phyloP scores from a whole-genome alignment of 2,888 invertebrate genomes.

The Drosophila lutescens region DNA sequence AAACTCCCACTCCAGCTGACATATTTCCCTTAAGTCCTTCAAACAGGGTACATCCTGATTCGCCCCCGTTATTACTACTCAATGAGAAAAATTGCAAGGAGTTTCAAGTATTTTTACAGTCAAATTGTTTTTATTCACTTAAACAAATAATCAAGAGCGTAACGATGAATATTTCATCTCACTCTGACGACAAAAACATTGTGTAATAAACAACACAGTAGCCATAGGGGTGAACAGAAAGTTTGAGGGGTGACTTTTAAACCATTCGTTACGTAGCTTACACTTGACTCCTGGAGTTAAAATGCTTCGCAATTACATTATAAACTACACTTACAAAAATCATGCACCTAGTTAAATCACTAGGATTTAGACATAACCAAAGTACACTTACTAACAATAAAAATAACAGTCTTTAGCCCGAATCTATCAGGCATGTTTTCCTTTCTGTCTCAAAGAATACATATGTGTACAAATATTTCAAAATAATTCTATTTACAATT shows the following conservation, averaged over 20 bases:
- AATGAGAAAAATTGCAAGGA: constrained; percentile 66
- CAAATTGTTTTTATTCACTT: constrained; percentile 78
- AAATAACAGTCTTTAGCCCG: too few species aligned
- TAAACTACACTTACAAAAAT: constrained; percentile 23
- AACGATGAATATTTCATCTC: constrained; percentile 30
- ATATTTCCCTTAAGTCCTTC: constrained; percentile 39
- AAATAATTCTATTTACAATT: too few species aligned
- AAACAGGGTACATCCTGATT: constrained; percentile 12
- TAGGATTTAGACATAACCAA: too few species aligned
- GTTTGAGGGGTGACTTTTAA: constrained; percentile 51
- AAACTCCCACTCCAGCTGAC: constrained; percentile 37
- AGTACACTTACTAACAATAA: too few species aligned
- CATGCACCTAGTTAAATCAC: not conserved
- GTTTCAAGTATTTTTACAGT: constrained; percentile 76
- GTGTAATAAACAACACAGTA: constrained; percentile 40
- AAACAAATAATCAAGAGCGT: constrained; percentile 63
- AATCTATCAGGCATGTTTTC: too few species aligned
- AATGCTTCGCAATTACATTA: constrained; percentile 31
- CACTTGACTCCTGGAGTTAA: constrained; percentile 32
- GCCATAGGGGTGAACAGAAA: constrained; percentile 45
- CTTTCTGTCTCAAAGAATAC: too few species aligned
- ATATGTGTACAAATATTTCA: too few species aligned
- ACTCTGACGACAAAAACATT: constrained; percentile 39
- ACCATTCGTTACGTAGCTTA: constrained; percentile 1
- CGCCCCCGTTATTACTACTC: constrained; percentile 30